Evolutionary conservation across 2,888 invertebrate genomes (phyloP), one percentile per base, ranked within the genome.

Genomic region (Lepeophtheirus nordmannii): DNA sequence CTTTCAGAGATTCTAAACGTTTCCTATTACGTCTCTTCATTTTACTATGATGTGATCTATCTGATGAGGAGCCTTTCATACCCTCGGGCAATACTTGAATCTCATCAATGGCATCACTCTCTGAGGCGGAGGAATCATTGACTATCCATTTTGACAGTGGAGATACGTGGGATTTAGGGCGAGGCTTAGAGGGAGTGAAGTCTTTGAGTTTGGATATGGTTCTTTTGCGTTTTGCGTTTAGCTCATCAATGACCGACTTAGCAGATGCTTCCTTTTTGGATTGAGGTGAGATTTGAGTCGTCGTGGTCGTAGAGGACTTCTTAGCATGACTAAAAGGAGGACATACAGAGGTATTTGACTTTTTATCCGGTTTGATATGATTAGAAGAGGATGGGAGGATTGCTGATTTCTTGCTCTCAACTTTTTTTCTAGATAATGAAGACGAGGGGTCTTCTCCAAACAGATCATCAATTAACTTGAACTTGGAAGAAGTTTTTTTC

Each of bases 191-290:
- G 5, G 53, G 53, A 46, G 17, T 17, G 53, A 17, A 46, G 53
- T 46, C 53, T 46, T 46, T 46, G 3, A 46, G 53, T 17, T 17
- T 46, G 53, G 53, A 46, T n/a, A 46, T 46, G 53, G 53, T 46
- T 17, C 53, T 14, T 17, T 17, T 46, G 2, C 53, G 14, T 17
- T 46, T 46, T 17, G 2, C 53, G 8, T 14, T 17, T 17, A 46
- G 53, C 53, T 46, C 53, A 46, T 2, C 53, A 17, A 46, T 46
- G 53, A 46, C 53, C 8, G 53, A 46, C 53, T 46, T 46, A 3
- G 53, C n/a, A 14, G 14, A 14, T 1, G 8, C 53, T n/a, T 46
- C 53, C 53, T 46, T 46, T 14, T n/a, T n/a, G 8, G n/a, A n/a
- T 17, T 46, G 53, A 8, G 8, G 3, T 8, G n/a, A 17, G 5